Conservation (phyloP, 2,113 vertebrate species). For the Clarias batrachus region DNA sequence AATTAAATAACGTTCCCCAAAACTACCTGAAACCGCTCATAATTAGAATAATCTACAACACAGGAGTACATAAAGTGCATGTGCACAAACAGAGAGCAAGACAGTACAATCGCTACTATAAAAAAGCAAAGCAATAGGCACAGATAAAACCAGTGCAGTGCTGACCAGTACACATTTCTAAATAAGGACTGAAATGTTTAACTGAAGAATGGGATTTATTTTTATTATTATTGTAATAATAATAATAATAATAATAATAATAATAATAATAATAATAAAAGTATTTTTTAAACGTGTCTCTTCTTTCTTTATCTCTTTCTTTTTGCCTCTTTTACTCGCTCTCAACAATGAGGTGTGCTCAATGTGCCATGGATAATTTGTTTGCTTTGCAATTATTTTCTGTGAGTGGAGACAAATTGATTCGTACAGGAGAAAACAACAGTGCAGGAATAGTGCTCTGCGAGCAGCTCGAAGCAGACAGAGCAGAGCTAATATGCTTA, state of each 20-base stretch:
- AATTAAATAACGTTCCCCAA: no score
- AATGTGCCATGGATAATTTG: conserved; percentile 89
- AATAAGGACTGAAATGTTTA: no score
- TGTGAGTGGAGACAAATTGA: conserved; percentile 94
- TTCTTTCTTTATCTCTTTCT: conserved; percentile 34
- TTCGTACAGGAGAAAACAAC: conserved; percentile 75
- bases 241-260: no score
- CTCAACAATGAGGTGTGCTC: conserved; percentile 76
- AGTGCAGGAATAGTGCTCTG: conserved; percentile 45
- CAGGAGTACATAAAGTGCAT: no score
- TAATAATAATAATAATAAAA: not conserved
- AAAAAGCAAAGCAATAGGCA: no score
- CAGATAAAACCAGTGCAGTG: no score
- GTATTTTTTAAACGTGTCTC: not conserved
- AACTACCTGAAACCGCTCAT: no score
- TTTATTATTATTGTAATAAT: no score
- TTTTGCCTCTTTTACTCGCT: conserved; percentile 30
- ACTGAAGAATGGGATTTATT: not conserved
- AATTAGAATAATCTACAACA: no score
- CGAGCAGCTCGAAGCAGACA: conserved; percentile 47
- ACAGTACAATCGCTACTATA: no score
- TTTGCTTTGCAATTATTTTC: conserved; percentile 98
- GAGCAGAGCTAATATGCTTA: conserved; percentile 49
- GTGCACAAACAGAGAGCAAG: no score
- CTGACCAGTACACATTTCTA: no score